These are phyloP conservation scores for Lepidochrysops patricia DNA, from an alignment of 2,888 invertebrate species.

Conservation along the genomic window DNA sequence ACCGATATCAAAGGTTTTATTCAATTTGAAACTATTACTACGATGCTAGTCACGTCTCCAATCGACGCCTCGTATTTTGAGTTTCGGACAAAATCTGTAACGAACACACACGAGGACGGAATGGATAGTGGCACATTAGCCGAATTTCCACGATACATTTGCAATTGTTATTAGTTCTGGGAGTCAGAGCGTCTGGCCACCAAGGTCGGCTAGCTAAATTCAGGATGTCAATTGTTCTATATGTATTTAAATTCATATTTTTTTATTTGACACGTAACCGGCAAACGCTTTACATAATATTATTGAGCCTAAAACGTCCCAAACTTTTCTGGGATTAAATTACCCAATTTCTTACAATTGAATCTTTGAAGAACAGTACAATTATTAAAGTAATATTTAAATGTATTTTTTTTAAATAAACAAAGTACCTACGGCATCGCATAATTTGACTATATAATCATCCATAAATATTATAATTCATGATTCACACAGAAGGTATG, in stretches of 20 bases:
- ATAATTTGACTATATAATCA: too few relatives aligned
- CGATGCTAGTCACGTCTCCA: slow-evolving; percentile 51
- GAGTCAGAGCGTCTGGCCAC: slow-evolving; percentile 46
- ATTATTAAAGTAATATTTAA: too few relatives aligned
- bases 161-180: slow-evolving; percentile 58
- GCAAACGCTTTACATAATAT: too few relatives aligned
- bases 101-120: slow-evolving; percentile 38
- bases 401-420: too few relatives aligned
- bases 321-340: too few relatives aligned
- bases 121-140: slow-evolving; percentile 35
- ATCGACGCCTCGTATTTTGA: slow-evolving; percentile 57
- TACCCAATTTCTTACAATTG: too few relatives aligned
- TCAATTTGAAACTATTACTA: slow-evolving; percentile 30
- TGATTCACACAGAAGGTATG: too few relatives aligned
- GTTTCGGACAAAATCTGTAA: slow-evolving; percentile 51
- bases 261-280: background rate
- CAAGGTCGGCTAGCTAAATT: slow-evolving; percentile 8
- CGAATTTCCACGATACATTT: slow-evolving; percentile 37
- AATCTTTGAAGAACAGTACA: too few relatives aligned
- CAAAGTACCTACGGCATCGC: too few relatives aligned
- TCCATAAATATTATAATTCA: too few relatives aligned
- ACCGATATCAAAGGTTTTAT: slow-evolving; percentile 42
- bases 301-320: too few relatives aligned
- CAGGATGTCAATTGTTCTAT: slow-evolving; percentile 4
- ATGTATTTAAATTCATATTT: background rate